A percentile compares a stretch with the other conserved stretches of the same genome.
Evolutionary conservation across 2,888 invertebrate species (phyloP).

Genomic region (Rhogogaster chlorosoma): DNA sequence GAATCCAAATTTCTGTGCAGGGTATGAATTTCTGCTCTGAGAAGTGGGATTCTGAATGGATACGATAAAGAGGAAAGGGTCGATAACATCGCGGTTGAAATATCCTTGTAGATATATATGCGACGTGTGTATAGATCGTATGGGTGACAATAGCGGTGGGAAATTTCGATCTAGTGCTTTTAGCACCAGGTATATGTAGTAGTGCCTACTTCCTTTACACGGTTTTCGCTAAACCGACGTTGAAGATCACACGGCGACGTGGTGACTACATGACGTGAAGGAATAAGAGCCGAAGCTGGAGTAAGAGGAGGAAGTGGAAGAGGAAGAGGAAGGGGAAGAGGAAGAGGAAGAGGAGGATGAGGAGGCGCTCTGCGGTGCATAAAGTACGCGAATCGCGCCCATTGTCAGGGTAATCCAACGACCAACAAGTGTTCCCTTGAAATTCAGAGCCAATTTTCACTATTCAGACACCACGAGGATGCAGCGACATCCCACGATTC

Average conservation of each 20-base stretch:
- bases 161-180: slow-evolving; percentile 41
- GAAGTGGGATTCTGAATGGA: not conserved
- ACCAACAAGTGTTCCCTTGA: slow-evolving; percentile 50
- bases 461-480: slow-evolving; percentile 7
- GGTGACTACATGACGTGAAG: slow-evolving; percentile 7
- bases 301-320: not conserved
- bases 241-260: slow-evolving; percentile 6
- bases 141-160: slow-evolving; percentile 18
- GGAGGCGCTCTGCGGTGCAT: slow-evolving; percentile 26
- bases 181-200: not conserved
- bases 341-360: not conserved
- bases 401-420: slow-evolving; percentile 50
- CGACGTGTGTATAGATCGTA: not conserved
- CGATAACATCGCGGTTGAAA: slow-evolving; percentile 3
- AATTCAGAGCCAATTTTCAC: slow-evolving; percentile 48
- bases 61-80: not conserved
- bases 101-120: not conserved
- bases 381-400: slow-evolving; percentile 41
- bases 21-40: not conserved
- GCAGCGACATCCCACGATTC: not conserved
- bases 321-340: not conserved
- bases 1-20: not conserved
- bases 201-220: slow-evolving; percentile 16
- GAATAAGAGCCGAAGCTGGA: not conserved
- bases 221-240: not conserved